A percentile compares a stretch with the other conserved stretches of the same genome.
phyloP scores from a whole-genome alignment of 2,113 vertebrate genomes.

The Empidonax alnorum region DNA sequence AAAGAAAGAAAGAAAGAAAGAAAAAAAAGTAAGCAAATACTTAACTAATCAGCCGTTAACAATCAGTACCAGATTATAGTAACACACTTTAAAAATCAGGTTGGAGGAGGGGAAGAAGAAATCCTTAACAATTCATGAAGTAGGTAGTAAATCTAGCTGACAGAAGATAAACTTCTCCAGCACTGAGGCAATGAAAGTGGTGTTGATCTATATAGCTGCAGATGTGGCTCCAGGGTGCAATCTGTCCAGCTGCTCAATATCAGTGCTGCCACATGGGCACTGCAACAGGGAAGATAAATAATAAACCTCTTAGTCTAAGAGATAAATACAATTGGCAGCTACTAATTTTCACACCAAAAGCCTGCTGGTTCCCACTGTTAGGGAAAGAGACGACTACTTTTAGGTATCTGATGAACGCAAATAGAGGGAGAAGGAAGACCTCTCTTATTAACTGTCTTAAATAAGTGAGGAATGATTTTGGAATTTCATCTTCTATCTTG shows the following conservation, averaged over 20 bases:
- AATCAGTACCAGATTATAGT: conserved; percentile 10
- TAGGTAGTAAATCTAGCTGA: conserved; percentile 75
- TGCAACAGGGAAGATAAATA: conserved; percentile 76
- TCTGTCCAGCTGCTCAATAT: conserved; percentile 78
- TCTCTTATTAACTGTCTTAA: not conserved
- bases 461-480: not conserved
- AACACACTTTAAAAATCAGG: conserved; percentile 33
- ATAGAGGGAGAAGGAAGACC: not conserved
- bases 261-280: conserved; percentile 71
- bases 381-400: not conserved
- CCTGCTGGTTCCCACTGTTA: conserved; percentile 13
- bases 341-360: conserved; percentile 63
- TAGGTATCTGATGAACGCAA: not conserved
- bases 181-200: conserved; percentile 68
- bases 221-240: conserved; percentile 77
- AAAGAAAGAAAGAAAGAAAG: not conserved
- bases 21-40: not conserved
- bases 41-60: conserved; percentile 50
- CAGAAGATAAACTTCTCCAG: conserved; percentile 75
- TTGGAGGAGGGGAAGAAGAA: not conserved
- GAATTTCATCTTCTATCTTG: not conserved
- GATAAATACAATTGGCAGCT: conserved; percentile 60
- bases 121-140: conserved; percentile 60
- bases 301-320: conserved; percentile 73
- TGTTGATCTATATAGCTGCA: conserved; percentile 73